Conservation (phyloP, 1,140 invertebrate species). For the Macrostomum lignano region DNA sequence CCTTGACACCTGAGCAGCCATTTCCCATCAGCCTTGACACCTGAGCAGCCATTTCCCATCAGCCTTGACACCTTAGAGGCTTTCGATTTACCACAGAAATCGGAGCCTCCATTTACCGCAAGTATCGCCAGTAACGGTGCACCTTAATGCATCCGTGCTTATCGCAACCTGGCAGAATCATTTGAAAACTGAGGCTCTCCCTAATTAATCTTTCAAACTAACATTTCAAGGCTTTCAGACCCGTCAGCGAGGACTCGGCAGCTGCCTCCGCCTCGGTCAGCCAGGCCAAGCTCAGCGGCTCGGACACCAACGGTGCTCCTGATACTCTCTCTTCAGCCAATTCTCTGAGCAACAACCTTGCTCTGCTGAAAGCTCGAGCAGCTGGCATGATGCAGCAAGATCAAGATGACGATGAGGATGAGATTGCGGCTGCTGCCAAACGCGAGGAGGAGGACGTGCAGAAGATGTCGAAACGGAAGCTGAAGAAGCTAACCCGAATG, state of each 20-base stretch:
- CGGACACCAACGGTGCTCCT: neutral
- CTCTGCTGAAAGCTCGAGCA: conserved; percentile 1
- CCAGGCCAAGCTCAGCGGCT: neutral
- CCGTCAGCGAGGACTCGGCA: neutral
- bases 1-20: too few species aligned
- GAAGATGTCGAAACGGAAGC: conserved; percentile 66
- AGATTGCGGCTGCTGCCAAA: conserved; percentile 27
- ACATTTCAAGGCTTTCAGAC: conserved; percentile 4
- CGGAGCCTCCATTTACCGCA: too few species aligned
- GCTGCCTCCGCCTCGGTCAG: neutral
- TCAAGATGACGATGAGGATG: conserved; percentile 31
- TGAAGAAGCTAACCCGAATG: conserved; percentile 66
- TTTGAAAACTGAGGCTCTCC: too few species aligned
- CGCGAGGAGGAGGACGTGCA: conserved; percentile 47
- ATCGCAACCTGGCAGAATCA: too few species aligned
- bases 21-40: too few species aligned
- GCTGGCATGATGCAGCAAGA: conserved; percentile 1
- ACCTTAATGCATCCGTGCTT: too few species aligned
- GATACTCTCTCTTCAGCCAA: neutral
- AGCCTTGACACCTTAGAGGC: too few species aligned
- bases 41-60: too few species aligned
- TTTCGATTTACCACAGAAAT: too few species aligned
- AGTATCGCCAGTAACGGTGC: too few species aligned
- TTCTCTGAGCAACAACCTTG: neutral
- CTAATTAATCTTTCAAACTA: too few species aligned